Base-by-base conservation (phyloP, 2,888 invertebrate species). In the Saturnia japonica region DNA sequence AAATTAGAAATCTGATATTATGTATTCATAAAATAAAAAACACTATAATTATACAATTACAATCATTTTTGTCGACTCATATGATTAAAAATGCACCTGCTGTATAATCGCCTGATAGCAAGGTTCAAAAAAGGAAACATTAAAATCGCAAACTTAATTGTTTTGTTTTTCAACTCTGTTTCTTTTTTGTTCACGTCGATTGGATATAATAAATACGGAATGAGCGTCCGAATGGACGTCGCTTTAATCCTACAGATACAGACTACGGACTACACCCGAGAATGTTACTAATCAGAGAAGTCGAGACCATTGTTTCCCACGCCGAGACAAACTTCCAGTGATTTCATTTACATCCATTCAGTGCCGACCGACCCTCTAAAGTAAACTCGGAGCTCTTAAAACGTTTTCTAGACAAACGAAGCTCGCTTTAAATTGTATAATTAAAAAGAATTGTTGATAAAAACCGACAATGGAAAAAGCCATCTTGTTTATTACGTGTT, bases 291-390 rank as follows among this genome's bases (percentile, higher is more conserved):
- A 88, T 86, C 85, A 87, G 82, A 79, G 75, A 73, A 70, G 78
- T 66, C 28, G 57, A 64, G 67, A 42, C 82, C 83, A 86, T 90
- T 88, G 87, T 90, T 88, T 84, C 81, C 83, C 82, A 82, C 81
- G 83, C 81, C 77, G 75, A 80, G 77, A 83, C 85, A 87, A 86
- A 87, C 84, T 83, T 79, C 83, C 79, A 75, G 79, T 81, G 81
- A 85, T 87, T 88, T 84, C 84, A 86, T 87, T 87, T 83, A 87
- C 85, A 85, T 83, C 82, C 80, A 81, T 85, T 82, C 80, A 81
- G 77, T 75, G 75, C 72, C 74, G 75, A 75, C 75, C 60, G 75
- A 77, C 77, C 78, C 77, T 76, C 22, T 54, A 76, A 76, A 79
- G 72, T 77, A 77, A 81, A 82, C 77, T 78, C 74, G 72, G 73